Base-by-base conservation (phyloP, 1,140 invertebrate genomes). In the Monomorium pharaonis region DNA sequence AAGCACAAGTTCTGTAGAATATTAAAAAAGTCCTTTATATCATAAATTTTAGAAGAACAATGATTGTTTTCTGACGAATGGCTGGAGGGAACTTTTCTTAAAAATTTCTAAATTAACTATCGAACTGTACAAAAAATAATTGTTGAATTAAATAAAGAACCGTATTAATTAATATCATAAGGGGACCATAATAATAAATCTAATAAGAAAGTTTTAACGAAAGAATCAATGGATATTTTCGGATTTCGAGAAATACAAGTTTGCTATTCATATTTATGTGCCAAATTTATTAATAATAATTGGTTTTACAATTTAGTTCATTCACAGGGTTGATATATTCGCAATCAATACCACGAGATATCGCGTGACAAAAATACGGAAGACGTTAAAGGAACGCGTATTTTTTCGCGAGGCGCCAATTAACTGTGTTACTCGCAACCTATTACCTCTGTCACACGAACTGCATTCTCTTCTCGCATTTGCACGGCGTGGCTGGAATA, bases 401-500 rank as follows among this genome's bases (percentile, higher is more conserved):
- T 58, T 72, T 72, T 44, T 24, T 12, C 37, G 3, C 37, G 4
- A 37, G 44, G 18, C 78, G 51, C 67, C 51, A 74, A 83, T 83
- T 83, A 83, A 83, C 37, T 24, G 67, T 42, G 78, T 72, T 74
- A 69, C 63, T 30, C 63, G 63, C 33, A 67, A 67, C 30, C 60
- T 80, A 67, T 80, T 84, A 62, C 44, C 24, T 30, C 49, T 42
- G 62, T 62, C 24, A 21, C 80, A 42, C 54, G 30, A 75, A 58
- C 58, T 24, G n/a, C n/a, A 76, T 47, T 62, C 56, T 9, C 42
- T 62, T 49, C 56, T 63, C 47, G 54, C 81, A 44, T 60, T 83
- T 21, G 56, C 70, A 60, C 81, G 54, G 44, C 56, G 30, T 51
- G 69, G 27, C 54, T 42, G 65, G 63, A 85, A 85, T 75, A 87